phyloP scores from a whole-genome alignment of 2,888 invertebrate species.

The Polydrusus cervinus region DNA sequence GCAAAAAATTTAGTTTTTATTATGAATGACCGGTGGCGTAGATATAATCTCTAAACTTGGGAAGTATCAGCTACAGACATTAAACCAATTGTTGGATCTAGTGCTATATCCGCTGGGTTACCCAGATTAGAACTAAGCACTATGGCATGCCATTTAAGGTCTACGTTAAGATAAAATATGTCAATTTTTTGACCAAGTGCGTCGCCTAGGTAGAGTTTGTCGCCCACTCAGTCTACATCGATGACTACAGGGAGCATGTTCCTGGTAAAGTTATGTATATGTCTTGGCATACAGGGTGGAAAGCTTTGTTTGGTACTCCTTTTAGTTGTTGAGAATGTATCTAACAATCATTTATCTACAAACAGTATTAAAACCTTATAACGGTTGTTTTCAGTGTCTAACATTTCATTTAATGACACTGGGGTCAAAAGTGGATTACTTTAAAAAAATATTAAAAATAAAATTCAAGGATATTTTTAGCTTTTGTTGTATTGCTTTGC shows the following conservation, averaged over 20 bases:
- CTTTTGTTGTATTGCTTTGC: too few species aligned
- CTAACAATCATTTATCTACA: conserved; percentile 69
- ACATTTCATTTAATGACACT: too few species aligned
- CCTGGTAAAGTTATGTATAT: conserved; percentile 85
- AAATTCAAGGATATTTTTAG: too few species aligned
- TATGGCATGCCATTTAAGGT: conserved; percentile 83
- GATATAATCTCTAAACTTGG: conserved; percentile 85
- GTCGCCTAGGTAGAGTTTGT: conserved; percentile 96
- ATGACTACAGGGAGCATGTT: conserved; percentile 91
- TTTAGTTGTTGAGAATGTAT: conserved; percentile 77
- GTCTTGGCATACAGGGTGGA: conserved; percentile 70
- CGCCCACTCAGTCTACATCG: conserved; percentile 97
- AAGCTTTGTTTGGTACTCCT: conserved; percentile 69
- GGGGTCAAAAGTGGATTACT: too few species aligned
- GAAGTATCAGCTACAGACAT: conserved; percentile 92
- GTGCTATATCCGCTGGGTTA: conserved; percentile 91
- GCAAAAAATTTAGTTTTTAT: too few species aligned
- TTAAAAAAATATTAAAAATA: too few species aligned
- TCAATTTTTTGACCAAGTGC: conserved; percentile 94
- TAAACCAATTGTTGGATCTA: conserved; percentile 92
- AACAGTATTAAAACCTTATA: too few species aligned
- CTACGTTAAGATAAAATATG: conserved; percentile 86
- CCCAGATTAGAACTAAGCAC: conserved; percentile 93
- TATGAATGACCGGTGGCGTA: too few species aligned
- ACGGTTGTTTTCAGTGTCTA: too few species aligned